phyloP scores from a whole-genome alignment of 2,797 vertebrate genomes.

The Micropoecilia bifurca region DNA sequence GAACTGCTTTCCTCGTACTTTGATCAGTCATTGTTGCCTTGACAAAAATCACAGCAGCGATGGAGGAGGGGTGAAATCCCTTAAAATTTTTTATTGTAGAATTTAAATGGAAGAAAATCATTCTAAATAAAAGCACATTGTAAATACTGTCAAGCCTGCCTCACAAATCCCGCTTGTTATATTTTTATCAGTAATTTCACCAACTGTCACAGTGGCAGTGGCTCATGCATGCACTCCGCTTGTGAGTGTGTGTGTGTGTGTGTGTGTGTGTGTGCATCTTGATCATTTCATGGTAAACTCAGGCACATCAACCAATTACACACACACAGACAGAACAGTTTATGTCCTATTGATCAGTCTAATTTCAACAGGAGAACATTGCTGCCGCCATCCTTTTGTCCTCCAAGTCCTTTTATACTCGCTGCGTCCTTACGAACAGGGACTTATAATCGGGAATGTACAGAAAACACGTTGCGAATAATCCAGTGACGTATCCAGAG shows the following conservation, averaged over 20 bases:
- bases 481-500: not conserved
- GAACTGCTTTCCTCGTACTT: not conserved
- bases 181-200: conserved; percentile 13
- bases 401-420: not conserved
- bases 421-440: not conserved
- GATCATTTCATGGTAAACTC: conserved; percentile 58
- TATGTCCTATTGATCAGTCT: conserved; percentile 63
- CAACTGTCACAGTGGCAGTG: not conserved
- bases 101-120: conserved; percentile 6
- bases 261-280: conserved; percentile 4
- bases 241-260: not conserved
- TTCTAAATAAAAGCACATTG: not conserved
- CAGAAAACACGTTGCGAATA: not conserved
- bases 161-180: not conserved
- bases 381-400: conserved; percentile 47
- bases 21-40: not conserved
- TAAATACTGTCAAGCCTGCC: conserved; percentile 4
- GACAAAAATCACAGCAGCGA: not conserved
- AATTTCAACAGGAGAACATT: conserved; percentile 59
- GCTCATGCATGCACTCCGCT: not conserved
- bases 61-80: not conserved
- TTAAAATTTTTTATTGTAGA: not conserved
- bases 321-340: conserved; percentile 56
- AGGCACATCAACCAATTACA: conserved; percentile 59
- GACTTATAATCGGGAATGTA: not conserved